A percentile compares a stretch with the other conserved stretches of the same genome.
phyloP scores from a whole-genome alignment of 2,888 invertebrate species.

The Chymomyza amoena region DNA sequence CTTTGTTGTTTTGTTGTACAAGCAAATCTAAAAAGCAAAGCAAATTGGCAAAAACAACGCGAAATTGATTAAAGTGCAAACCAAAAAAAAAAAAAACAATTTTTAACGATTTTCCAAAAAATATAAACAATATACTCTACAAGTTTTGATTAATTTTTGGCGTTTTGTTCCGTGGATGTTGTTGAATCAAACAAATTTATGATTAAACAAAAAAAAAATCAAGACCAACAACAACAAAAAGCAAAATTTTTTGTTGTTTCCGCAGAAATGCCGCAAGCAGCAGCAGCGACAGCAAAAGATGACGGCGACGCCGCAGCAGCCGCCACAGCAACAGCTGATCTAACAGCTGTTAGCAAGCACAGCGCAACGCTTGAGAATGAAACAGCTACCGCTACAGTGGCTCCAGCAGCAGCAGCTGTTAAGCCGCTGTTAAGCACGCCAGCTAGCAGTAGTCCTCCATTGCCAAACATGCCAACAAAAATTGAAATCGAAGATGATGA shows the following conservation, averaged over 20 bases:
- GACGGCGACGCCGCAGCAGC: slow-evolving; percentile 50
- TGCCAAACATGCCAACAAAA: slow-evolving; percentile 53
- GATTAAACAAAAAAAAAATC: slow-evolving; percentile 35
- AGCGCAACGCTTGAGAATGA: background rate
- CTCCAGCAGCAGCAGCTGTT: too few relatives aligned
- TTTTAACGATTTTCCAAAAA: slow-evolving; percentile 17
- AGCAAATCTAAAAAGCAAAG: background rate
- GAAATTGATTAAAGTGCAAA: slow-evolving; percentile 33
- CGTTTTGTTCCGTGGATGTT: slow-evolving; percentile 72
- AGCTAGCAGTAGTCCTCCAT: background rate
- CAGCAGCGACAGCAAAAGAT: slow-evolving; percentile 72
- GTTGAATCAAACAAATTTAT: slow-evolving; percentile 47
- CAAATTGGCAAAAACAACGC: slow-evolving; percentile 52
- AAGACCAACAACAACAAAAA: slow-evolving; percentile 57
- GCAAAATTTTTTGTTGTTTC: slow-evolving; percentile 64
- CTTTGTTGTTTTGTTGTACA: slow-evolving; percentile 66
- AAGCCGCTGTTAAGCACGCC: background rate
- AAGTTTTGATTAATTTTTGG: slow-evolving; percentile 66
- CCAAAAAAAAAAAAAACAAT: slow-evolving; percentile 16
- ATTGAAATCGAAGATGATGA: slow-evolving; percentile 51
- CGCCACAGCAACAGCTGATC: slow-evolving; percentile 1
- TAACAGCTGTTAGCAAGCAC: background rate
- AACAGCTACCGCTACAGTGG: background rate
- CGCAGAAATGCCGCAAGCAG: slow-evolving; percentile 51
- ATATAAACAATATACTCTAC: slow-evolving; percentile 32